phyloP scores from a whole-genome alignment of 2,888 invertebrate species.

The Agriopis aurantiaria region DNA sequence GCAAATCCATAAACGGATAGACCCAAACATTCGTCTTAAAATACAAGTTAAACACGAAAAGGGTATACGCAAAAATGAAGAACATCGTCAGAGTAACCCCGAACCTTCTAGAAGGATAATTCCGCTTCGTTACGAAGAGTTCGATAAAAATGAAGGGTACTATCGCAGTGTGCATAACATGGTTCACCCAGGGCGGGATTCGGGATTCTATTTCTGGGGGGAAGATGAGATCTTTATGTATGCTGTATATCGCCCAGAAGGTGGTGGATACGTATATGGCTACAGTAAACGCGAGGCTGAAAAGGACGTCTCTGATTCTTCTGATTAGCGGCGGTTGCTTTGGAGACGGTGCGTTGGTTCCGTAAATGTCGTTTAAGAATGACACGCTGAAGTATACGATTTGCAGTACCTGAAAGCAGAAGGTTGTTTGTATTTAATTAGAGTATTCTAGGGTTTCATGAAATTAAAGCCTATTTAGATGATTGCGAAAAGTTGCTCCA shows the following conservation, averaged over 20 bases:
- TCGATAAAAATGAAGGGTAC: constrained; percentile 92
- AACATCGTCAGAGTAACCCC: constrained; percentile 86
- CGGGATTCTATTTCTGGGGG: constrained; percentile 92
- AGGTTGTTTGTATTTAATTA: background rate
- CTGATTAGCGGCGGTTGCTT: constrained; percentile 88
- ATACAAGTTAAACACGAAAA: constrained; percentile 91
- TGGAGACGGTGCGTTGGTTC: constrained; percentile 88
- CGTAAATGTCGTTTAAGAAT: constrained; percentile 90
- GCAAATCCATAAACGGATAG: constrained; percentile 93
- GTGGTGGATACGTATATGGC: constrained; percentile 93
- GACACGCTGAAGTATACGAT: constrained; percentile 91
- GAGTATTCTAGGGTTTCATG: background rate
- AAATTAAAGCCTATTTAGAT: background rate
- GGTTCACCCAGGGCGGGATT: constrained; percentile 96
- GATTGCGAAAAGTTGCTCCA: no score
- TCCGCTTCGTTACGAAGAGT: constrained; percentile 89
- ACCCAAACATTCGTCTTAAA: constrained; percentile 93
- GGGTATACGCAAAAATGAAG: constrained; percentile 89
- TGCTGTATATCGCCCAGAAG: constrained; percentile 94
- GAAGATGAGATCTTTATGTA: constrained; percentile 95
- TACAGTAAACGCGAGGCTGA: constrained; percentile 90
- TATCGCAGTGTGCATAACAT: constrained; percentile 94
- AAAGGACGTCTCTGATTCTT: constrained; percentile 88
- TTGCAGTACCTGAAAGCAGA: constrained; percentile 88
- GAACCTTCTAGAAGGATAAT: constrained; percentile 89